A percentile compares a stretch with the other conserved stretches of the same genome.
Evolutionary conservation across 2,113 vertebrate species (phyloP).

Genomic region (Apistogramma diplotaenia): DNA sequence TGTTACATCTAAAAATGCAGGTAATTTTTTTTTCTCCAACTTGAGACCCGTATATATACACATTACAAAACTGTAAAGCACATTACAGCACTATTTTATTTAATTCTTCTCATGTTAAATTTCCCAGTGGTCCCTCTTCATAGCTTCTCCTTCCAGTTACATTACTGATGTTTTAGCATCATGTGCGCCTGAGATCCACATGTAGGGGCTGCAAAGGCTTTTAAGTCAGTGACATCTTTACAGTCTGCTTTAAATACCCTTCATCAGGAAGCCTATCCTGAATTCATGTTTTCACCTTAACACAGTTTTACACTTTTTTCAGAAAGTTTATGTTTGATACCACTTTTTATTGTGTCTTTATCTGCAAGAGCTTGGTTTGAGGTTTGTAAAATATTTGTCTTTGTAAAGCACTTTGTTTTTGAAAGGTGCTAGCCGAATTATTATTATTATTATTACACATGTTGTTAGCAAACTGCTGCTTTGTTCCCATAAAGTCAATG

Average conservation of each 20-base stretch:
- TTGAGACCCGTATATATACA: background rate
- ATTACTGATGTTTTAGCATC: background rate
- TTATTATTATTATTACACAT: no score
- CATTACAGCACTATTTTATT: background rate
- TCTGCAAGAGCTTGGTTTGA: no score
- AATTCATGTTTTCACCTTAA: background rate
- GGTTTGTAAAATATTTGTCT: background rate
- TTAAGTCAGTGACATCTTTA: background rate
- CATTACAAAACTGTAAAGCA: background rate
- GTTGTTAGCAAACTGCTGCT: background rate
- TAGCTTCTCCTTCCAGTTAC: background rate
- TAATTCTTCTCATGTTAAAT: background rate
- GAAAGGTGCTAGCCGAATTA: background rate
- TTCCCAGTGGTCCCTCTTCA: background rate
- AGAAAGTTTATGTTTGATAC: no score
- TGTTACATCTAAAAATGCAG: background rate
- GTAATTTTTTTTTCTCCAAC: background rate
- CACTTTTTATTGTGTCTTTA: background rate
- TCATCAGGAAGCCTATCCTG: background rate
- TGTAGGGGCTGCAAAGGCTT: background rate
- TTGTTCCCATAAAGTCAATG: background rate
- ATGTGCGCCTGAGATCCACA: background rate
- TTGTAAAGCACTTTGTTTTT: background rate
- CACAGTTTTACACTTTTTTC: background rate
- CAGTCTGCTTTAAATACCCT: background rate